Evolutionary conservation across 2,888 invertebrate species (phyloP).

Genomic region (Cheilosia impressa): DNA sequence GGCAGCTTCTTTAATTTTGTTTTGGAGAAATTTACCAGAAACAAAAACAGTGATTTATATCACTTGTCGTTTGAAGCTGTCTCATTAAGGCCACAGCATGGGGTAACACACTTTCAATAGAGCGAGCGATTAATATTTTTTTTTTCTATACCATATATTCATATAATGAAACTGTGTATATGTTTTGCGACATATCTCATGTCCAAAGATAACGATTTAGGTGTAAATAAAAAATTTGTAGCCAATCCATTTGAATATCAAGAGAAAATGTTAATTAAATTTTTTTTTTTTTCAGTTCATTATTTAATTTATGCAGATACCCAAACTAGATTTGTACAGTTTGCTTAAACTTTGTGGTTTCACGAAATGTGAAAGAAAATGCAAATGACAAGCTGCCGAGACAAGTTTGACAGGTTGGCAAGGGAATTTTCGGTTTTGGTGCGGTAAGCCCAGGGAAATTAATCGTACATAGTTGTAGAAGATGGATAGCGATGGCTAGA

Average conservation of each 20-base stretch:
- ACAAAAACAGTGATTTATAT: constrained; percentile 31
- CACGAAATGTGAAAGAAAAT: constrained; percentile 13
- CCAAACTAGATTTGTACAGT: neutral
- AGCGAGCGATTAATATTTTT: constrained; percentile 7
- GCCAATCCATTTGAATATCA: constrained; percentile 46
- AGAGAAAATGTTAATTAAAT: constrained; percentile 41
- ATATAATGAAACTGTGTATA: constrained; percentile 19
- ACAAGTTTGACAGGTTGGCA: constrained; percentile 42
- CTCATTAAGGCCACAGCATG: constrained; percentile 46
- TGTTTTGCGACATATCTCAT: constrained; percentile 55
- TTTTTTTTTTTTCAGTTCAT: neutral
- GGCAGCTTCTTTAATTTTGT: neutral
- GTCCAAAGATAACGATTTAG: constrained; percentile 40
- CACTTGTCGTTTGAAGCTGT: constrained; percentile 47
- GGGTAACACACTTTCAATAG: neutral
- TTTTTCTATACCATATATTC: neutral
- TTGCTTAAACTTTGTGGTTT: constrained; percentile 19
- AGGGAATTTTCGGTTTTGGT: neutral
- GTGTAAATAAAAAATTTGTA: constrained; percentile 57
- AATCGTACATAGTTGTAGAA: neutral
- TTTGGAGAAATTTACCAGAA: constrained; percentile 15
- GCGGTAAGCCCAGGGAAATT: constrained; percentile 20
- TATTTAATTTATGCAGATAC: constrained; percentile 40
- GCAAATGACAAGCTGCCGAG: constrained; percentile 36
- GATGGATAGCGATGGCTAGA: constrained; percentile 28